phyloP scores from a whole-genome alignment of 1,140 invertebrate species.

The Drosophila nasuta region DNA sequence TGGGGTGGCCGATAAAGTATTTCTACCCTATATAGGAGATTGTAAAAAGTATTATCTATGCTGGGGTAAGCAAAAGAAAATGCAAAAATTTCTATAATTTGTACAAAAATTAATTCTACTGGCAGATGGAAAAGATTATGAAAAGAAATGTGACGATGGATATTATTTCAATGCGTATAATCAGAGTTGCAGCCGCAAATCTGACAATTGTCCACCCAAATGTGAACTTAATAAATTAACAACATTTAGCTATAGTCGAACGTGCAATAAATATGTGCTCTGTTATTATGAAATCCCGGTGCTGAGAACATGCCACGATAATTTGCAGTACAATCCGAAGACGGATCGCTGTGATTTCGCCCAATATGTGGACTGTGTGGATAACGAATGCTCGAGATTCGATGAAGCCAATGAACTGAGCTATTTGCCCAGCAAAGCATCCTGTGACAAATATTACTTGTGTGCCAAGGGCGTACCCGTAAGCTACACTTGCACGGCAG shows the following conservation, averaged over 20 bases:
- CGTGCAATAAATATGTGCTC: constrained; percentile 76
- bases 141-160: constrained; percentile 42
- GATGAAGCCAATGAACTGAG: constrained; percentile 57
- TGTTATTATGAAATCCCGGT: constrained; percentile 70
- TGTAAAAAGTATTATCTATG: constrained; percentile 67
- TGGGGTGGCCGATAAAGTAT: constrained; percentile 59
- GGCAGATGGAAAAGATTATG: constrained; percentile 51
- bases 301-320: constrained; percentile 65
- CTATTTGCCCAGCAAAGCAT: constrained; percentile 66
- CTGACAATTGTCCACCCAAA: constrained; percentile 42
- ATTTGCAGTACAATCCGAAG: constrained; percentile 68
- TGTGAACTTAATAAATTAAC: constrained; percentile 32
- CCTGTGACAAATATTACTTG: constrained; percentile 69
- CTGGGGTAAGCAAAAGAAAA: constrained; percentile 40
- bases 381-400: constrained; percentile 67
- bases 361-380: constrained; percentile 76
- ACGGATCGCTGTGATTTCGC: constrained; percentile 78
- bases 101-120: not conserved
- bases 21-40: constrained; percentile 65
- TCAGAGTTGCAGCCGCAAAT: constrained; percentile 48
- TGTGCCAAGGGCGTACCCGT: constrained; percentile 61
- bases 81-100: not conserved
- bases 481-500: constrained; percentile 46
- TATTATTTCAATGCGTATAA: constrained; percentile 55
- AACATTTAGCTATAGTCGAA: constrained; percentile 72